phyloP scores from a whole-genome alignment of 2,888 invertebrate genomes.

The Macropis europaea region DNA sequence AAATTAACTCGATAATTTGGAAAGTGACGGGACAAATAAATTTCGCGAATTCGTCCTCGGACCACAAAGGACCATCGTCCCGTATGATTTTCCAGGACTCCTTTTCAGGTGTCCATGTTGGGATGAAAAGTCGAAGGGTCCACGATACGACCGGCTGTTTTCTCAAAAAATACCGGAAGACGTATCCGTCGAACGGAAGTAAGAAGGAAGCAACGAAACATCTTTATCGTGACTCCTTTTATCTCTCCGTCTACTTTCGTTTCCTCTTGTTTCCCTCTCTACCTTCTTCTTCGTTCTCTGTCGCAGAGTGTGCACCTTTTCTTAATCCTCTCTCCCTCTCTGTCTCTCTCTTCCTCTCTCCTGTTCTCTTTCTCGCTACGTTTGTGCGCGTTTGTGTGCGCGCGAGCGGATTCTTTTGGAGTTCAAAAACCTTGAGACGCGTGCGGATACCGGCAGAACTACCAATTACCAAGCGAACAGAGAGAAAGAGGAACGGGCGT shows the following conservation, averaged over 20 bases:
- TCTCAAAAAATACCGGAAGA: constrained; percentile 58
- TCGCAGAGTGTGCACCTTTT: not conserved
- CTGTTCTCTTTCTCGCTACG: constrained; percentile 28
- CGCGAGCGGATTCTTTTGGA: constrained; percentile 54
- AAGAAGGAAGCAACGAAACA: constrained; percentile 46
- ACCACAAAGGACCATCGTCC: constrained; percentile 30
- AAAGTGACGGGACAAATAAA: constrained; percentile 31
- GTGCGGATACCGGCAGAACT: constrained; percentile 53
- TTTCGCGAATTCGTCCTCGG: constrained; percentile 30
- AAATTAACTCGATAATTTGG: constrained; percentile 27
- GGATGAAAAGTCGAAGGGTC: constrained; percentile 29
- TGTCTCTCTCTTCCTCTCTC: constrained; percentile 1
- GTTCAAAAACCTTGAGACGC: constrained; percentile 65
- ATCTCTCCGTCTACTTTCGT: not conserved
- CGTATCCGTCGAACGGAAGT: constrained; percentile 16
- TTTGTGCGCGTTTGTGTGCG: constrained; percentile 54
- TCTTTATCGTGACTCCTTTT: constrained; percentile 42
- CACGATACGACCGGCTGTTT: constrained; percentile 40
- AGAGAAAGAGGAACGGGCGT: not conserved
- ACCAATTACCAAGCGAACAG: constrained; percentile 27
- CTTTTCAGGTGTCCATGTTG: not conserved
- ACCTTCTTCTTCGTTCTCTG: constrained; percentile 1
- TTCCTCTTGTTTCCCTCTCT: constrained; percentile 3
- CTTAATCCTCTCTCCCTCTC: not conserved
- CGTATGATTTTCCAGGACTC: constrained; percentile 36